A percentile compares a stretch with the other conserved stretches of the same genome.
Evolutionary conservation across 2,888 invertebrate species (phyloP).

Genomic region (Synergus gifuensis): DNA sequence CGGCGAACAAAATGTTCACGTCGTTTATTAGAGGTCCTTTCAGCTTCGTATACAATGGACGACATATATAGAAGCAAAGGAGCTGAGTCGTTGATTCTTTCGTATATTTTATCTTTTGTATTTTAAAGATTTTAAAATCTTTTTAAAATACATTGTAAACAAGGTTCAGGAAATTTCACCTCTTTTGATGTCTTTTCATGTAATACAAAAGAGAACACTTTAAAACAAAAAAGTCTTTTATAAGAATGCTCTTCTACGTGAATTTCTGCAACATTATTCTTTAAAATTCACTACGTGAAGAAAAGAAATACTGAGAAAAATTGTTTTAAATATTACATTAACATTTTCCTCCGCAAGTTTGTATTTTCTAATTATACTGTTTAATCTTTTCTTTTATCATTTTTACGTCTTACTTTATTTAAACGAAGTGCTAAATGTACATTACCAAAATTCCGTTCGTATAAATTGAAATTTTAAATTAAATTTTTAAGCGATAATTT

Average conservation of each 20-base stretch:
- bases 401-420: background rate
- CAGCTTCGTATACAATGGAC: background rate
- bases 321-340: background rate
- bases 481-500: background rate
- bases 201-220: background rate
- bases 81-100: background rate
- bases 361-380: background rate
- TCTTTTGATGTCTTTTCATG: background rate
- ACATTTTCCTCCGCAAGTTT: background rate
- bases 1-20: background rate
- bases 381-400: background rate
- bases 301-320: background rate
- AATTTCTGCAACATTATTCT: background rate
- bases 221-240: conserved; percentile 25
- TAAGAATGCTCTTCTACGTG: background rate
- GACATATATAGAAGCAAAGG: background rate
- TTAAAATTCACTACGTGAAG: background rate
- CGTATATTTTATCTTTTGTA: background rate
- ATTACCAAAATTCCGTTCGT: too few species aligned
- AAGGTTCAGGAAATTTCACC: background rate
- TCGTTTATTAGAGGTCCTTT: background rate
- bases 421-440: too few species aligned
- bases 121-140: background rate
- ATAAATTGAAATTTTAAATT: too few species aligned
- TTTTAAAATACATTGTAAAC: background rate